Base-by-base conservation (phyloP, 2,888 invertebrate genomes). In the Drosophila macrospina region DNA sequence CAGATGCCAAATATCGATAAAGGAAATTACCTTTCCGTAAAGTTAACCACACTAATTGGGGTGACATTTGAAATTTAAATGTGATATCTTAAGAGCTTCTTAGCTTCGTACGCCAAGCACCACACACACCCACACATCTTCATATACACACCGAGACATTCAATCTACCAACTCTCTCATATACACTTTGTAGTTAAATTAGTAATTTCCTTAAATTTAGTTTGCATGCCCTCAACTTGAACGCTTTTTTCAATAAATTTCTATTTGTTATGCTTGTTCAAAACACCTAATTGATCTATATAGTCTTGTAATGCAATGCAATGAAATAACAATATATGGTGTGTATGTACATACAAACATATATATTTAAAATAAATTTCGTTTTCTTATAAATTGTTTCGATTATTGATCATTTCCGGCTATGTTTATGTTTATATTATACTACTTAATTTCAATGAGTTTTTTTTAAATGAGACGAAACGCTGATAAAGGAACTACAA, bases 401-500 rank as follows among this genome's bases (percentile, higher is more conserved):
- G 5, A 32, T 50, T 13, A 26, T 28, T 44, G 30, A 11, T 55
- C 8, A 47, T 36, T 37, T 60, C 48, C 56, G 42, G 16, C n/a
- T 50, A 54, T 50, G 11, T 47, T 55, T 69, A n/a, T 64, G 34
- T 45, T 28, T 68, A 20, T 52, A 37, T 48, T 48, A 36, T 64
- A 47, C 26, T 59, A 45, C 24, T 57, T 63, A 26, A 28, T 54
- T 52, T 36, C 26, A 57, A 66, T 44, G 13, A 54, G 48, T 50
- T 44, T 62, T 32, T 32, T 65, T 64, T 45, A 69, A 64, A 73
- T 41, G 36, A 61, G 71, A 69, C 70, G 28, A 6, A 8, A 28
- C 8, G 55, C 44, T 55, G 60, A 72, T 78, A 82, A 75, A 80
- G 70, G 79, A 89, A 90, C 85, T 89, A 89, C 90, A 90, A 90